phyloP scores from a whole-genome alignment of 2,888 invertebrate genomes.

The Sepiola atlantica region DNA sequence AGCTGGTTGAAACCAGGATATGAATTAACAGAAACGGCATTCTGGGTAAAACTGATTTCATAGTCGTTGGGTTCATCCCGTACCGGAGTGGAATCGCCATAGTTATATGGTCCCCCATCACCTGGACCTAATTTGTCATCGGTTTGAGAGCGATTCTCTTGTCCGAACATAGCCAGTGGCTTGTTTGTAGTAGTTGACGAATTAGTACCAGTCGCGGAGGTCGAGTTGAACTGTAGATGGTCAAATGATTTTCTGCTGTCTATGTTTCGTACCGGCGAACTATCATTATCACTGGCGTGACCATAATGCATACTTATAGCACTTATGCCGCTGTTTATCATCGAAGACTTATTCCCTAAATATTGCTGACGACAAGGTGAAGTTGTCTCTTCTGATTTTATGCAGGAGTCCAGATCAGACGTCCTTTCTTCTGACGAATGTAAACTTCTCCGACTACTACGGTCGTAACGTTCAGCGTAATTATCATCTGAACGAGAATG shows the following conservation, averaged over 20 bases:
- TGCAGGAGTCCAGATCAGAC: slow-evolving; percentile 32
- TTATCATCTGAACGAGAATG: slow-evolving; percentile 44
- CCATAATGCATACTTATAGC: slow-evolving; percentile 43
- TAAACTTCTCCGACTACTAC: background rate
- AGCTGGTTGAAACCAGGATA: background rate
- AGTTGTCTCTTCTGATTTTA: slow-evolving; percentile 34
- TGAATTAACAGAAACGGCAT: slow-evolving; percentile 36
- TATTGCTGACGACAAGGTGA: slow-evolving; percentile 35
- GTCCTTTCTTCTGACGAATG: slow-evolving; percentile 2
- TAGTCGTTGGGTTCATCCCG: slow-evolving; percentile 43
- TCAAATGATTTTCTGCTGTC: background rate
- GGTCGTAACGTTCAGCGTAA: slow-evolving; percentile 36
- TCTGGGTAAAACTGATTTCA: slow-evolving; percentile 41
- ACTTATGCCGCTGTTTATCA: slow-evolving; percentile 33
- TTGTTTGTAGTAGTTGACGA: background rate
- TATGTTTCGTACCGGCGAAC: slow-evolving; percentile 33
- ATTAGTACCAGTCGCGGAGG: background rate
- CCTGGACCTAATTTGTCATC: background rate
- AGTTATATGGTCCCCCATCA: slow-evolving; percentile 18
- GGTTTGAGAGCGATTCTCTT: slow-evolving; percentile 32
- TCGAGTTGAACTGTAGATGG: background rate
- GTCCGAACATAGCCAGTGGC: background rate
- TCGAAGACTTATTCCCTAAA: background rate
- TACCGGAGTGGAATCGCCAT: slow-evolving; percentile 41
- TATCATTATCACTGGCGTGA: slow-evolving; percentile 41